Evolutionary conservation across 1,140 invertebrate genomes (phyloP), one percentile per base, ranked within the genome.

Genomic region (Ceratina australensis): DNA sequence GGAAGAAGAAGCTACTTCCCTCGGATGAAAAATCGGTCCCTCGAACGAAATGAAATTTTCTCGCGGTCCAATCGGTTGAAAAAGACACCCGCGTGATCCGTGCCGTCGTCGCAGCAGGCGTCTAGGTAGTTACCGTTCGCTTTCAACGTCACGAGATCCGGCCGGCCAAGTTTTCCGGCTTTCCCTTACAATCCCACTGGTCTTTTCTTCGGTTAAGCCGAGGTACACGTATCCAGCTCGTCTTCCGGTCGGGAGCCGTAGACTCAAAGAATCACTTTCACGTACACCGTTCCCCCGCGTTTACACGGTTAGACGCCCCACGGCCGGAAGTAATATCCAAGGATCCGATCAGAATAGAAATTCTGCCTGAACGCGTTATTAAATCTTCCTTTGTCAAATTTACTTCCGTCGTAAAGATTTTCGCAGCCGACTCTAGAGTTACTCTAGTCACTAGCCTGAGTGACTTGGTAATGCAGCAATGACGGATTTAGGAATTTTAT

Each of bases 221-320:
- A 42, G 22, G 71, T 63, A 20, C 42, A 63, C 71, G 59, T 52
- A 64, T 54, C 71, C n/a, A 18, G 24, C 33, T 20, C 33, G 71
- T 72, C 72, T 67, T 33, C 28, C 63, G 49, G 20, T 24, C 49
- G 18, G 18, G 24, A 24, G 20, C 24, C 24, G 42, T n/a, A 22
- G 24, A 5, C 74, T 77, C 66, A 60, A 60, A 72, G 76, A 72
- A 78, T 78, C 76, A 78, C 69, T 65, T 78, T 65, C 76, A 49
- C 76, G 75, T 65, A 59, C 60, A 78, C 69, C n/a, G 60, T 50
- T 33, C 64, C 60, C 49, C 60, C 68, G 60, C 42, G n/a, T 78
- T 72, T 42, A 42, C 33, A 73, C 69, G 60, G 60, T 49, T 73
- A 65, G 49, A 65, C 24, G 68, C 24, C 42, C 24, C 52, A 49